Base-by-base conservation (phyloP, 2,888 invertebrate species). In the Priapulus caudatus region DNA sequence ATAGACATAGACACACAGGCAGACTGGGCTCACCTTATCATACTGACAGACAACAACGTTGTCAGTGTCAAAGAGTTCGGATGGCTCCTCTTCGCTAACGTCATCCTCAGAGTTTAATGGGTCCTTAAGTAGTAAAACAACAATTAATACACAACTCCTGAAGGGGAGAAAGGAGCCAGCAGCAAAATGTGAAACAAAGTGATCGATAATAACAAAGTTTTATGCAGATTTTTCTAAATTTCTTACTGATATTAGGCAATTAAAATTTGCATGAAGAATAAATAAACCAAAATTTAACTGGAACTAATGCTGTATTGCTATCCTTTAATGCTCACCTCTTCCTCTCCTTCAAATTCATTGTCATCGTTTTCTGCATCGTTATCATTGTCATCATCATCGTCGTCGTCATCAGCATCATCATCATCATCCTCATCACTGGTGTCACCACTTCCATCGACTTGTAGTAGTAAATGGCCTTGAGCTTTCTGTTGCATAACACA, bases 31-130 rank as follows among this genome's bases (percentile, higher is more conserved):
- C 70, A 87, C 88, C 79, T 98, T 98, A 75, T 98, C 98, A 75
- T 97, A 98, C 74, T 98, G 98, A 72, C 98, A 99, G 54, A 98
- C 97, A 56, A 99, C 91, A 53, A 98, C 95, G 77, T 98, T 97
- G 63, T 98, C 97, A 44, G 97, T 93, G 65, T 98, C 97, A 75
- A 97, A 98, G 69, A 97, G 79, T 71, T 95, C 93, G 57, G 83
- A 61, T 67, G 92, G 88, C 55, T 79, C 79, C 65, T 93, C 95
- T 54, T 79, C 79, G 48, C 93, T 93, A 3, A 95, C 92, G 75
- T 97, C 95, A 74, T 97, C 97, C 64, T 83, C 91, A 3, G 92
- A 92, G 72, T 95, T 95, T 1, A 97, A 75, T 0, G 95, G 95
- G 67, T 95, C 93, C 76, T 93, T 55, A 24, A 60, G 61, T 45